Percentiles rank a stretch among this genome's conserved stretches.
Evolutionary conservation across 2,113 vertebrate genomes (phyloP).

Genomic region (Turdus rufiventris): DNA sequence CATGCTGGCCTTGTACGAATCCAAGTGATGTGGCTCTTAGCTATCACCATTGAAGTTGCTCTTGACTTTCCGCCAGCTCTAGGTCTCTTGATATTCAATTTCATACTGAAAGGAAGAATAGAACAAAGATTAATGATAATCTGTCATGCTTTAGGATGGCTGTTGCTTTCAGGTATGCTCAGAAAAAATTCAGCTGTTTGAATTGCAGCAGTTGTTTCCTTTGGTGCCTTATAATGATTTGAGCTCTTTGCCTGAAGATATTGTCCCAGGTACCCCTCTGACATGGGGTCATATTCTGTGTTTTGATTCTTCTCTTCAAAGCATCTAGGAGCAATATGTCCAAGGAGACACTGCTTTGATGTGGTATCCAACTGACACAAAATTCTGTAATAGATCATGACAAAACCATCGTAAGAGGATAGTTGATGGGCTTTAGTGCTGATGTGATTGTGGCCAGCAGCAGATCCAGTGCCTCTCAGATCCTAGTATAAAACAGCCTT

Average conservation of each 20-base stretch:
- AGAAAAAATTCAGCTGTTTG: neutral
- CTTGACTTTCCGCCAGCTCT: neutral
- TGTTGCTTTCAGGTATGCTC: neutral
- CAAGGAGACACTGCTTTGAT: neutral
- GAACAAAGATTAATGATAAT: neutral
- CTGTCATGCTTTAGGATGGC: neutral
- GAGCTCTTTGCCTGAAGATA: neutral
- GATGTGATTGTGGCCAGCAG: neutral
- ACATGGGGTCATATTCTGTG: neutral
- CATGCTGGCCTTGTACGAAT: neutral
- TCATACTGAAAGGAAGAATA: neutral
- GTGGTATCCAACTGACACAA: neutral
- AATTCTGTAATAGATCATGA: neutral
- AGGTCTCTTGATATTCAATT: neutral
- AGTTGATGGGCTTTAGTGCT: neutral
- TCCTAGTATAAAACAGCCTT: neutral
- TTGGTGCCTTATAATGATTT: neutral
- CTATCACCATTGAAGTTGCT: neutral
- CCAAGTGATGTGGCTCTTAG: neutral
- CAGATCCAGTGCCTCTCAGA: neutral
- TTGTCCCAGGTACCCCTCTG: neutral
- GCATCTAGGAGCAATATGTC: neutral
- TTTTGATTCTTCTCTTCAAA: constrained; percentile 5
- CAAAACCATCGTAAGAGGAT: neutral
- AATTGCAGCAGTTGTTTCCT: neutral